A percentile compares a stretch with the other conserved stretches of the same genome.
phyloP scores from a whole-genome alignment of 1,140 invertebrate genomes.

The Cherax quadricarinatus region DNA sequence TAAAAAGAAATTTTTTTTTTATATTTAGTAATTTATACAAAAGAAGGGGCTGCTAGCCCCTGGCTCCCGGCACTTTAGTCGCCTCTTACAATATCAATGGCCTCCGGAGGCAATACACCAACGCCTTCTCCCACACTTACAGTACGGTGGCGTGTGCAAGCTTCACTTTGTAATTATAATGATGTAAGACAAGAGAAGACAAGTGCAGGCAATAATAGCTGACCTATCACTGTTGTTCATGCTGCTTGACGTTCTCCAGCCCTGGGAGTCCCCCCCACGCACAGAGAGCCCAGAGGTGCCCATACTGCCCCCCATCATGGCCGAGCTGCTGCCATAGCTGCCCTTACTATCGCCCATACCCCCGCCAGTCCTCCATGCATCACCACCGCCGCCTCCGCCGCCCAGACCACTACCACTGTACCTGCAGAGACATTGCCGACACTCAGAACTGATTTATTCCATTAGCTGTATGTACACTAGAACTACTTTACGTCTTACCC shows the following conservation, averaged over 20 bases:
- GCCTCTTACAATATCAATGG: too few species aligned
- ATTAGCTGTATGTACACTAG: background rate
- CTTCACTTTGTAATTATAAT: background rate
- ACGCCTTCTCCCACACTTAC: background rate
- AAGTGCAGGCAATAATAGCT: constrained; percentile 5
- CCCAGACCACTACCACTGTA: constrained; percentile 53
- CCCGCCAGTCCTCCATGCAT: constrained; percentile 51
- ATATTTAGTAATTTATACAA: too few species aligned
- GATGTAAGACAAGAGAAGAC: background rate
- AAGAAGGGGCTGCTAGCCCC: too few species aligned
- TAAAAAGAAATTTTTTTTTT: too few species aligned
- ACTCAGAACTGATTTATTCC: background rate
- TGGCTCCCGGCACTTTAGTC: too few species aligned
- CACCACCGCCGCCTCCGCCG: constrained; percentile 37
- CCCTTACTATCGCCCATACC: constrained; percentile 56
- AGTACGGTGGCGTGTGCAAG: background rate
- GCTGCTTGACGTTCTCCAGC: constrained; percentile 42
- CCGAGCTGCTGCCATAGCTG: constrained; percentile 49
- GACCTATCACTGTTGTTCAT: constrained; percentile 37
- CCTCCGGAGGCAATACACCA: too few species aligned
- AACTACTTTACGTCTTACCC: background rate
- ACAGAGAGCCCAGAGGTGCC: constrained; percentile 40
- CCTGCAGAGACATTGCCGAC: constrained; percentile 20
- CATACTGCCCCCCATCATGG: constrained; percentile 51
- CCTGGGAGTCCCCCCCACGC: constrained; percentile 52